Evolutionary conservation across 92 coral and sea anemone species (phyloP), one percentile per base, ranked within the genome.

Genomic region (Blastomussa wellsi): DNA sequence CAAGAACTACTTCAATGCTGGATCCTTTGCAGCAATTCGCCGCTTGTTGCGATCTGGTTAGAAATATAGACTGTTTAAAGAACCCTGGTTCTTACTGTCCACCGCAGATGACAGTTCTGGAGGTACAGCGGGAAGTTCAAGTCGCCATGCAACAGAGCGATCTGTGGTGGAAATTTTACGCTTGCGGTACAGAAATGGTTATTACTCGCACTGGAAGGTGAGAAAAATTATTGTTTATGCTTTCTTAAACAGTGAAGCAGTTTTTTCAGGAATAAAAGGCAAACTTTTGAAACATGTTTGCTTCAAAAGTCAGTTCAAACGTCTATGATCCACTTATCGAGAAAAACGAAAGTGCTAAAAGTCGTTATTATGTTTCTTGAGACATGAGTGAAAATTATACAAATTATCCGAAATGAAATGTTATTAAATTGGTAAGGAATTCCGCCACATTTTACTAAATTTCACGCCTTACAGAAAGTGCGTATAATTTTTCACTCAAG

Each of bases 181-280:
- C 95, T 70, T 94, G 97, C 70, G 97, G 97, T 20, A 94, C 97
- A 5, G 97, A 94, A 52, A 94, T 94, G 97, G 97, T 94, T 32
- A 94, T 94, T 22, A 94, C 97, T 11, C 75, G 97, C 60, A 94
- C 97, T 0, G 97, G 97, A 72, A 94, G 97, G 97, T 94, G 82
- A 89, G 93, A 71, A 70, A 48, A 26, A 3, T 26, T 32, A 8
- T 49, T 37, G 38, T 77, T n/a, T 71, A 31, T 70, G 4, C 65
- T n/a, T 1, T 29, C 22, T 28, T 20, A 17, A 47, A 59, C 8
- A 7, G 44, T 26, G 62, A 51, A 72, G 14, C 33, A 2, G 57
- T 83, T 83, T 60, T n/a, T 36, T 22, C 60, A 33, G 16, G 38
- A 59, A n/a, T 29, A 26, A 79, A 85, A 59, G 26, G 55, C 62